Conservation (phyloP, 23 tunicate species). For the Botrylloides violaceus region DNA sequence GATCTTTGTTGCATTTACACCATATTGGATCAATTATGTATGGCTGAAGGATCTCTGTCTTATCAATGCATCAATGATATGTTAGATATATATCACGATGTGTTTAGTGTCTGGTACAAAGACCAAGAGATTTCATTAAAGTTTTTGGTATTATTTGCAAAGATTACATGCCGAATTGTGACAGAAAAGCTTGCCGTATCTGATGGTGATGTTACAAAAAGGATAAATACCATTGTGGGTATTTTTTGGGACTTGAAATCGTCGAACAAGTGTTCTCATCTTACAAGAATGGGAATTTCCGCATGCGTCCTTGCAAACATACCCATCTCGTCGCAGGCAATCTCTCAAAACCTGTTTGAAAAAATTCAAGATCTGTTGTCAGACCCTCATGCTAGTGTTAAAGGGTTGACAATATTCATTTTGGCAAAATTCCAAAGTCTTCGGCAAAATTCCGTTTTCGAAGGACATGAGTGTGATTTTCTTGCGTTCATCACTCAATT, state of each 20-base stretch:
- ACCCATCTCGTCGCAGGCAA: not conserved
- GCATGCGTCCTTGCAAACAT: not conserved
- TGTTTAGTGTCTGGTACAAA: conserved; percentile 5
- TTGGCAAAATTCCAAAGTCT: not conserved
- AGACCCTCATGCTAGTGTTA: not conserved
- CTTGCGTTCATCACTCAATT: not conserved
- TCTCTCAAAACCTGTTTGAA: not conserved
- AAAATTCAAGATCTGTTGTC: not conserved
- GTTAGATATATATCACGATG: not conserved
- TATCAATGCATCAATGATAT: not conserved
- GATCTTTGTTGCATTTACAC: not conserved
- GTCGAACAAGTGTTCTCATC: conserved; percentile 3
- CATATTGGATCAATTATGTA: not conserved
- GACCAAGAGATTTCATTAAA: not conserved
- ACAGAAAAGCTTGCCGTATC: not conserved
- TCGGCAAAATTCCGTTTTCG: not conserved
- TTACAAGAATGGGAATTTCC: conserved; percentile 5
- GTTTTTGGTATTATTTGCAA: not conserved
- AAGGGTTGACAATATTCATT: not conserved
- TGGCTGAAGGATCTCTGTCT: not conserved
- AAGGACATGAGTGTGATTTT: not conserved
- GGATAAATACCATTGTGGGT: not conserved
- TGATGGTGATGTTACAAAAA: not conserved
- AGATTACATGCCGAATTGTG: not conserved
- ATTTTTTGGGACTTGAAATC: conserved; percentile 2